phyloP scores from a whole-genome alignment of 2,797 vertebrate genomes.

The Glyptemys insculpta region DNA sequence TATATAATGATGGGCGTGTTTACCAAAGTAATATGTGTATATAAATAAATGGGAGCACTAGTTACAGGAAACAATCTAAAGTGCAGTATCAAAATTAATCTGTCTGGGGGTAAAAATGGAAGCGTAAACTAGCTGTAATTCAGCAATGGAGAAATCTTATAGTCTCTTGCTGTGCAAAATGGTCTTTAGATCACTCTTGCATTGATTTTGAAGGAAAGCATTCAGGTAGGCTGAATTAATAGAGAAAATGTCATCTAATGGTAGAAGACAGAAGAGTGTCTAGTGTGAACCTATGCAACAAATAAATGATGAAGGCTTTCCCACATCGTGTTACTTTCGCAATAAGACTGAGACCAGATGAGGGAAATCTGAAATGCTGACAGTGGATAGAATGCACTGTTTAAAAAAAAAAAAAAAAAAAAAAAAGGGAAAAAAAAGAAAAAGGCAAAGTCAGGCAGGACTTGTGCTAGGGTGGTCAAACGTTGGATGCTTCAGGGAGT shows the following conservation, averaged over 20 bases:
- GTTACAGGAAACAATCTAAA: neutral
- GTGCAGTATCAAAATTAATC: neutral
- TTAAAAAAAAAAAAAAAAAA: neutral
- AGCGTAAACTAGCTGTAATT: neutral
- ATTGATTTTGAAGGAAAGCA: neutral
- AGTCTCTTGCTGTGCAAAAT: neutral
- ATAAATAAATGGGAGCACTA: neutral
- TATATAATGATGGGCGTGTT: neutral
- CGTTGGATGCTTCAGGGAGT: neutral
- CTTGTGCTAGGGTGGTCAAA: neutral
- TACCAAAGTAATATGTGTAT: neutral
- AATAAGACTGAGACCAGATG: neutral
- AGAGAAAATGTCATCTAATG: neutral
- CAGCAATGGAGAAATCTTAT: accelerated
- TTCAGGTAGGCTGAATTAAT: neutral
- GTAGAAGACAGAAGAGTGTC: neutral
- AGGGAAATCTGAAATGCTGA: neutral
- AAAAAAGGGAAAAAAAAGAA: no score
- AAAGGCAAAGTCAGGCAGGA: neutral
- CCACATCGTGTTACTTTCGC: neutral
- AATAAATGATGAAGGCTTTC: neutral
- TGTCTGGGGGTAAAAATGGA: neutral
- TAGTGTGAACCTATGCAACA: neutral
- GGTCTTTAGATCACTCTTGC: neutral
- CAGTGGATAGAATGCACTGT: neutral